phyloP scores from a whole-genome alignment of 2,888 invertebrate genomes.

The Ypsolopha sequella region DNA sequence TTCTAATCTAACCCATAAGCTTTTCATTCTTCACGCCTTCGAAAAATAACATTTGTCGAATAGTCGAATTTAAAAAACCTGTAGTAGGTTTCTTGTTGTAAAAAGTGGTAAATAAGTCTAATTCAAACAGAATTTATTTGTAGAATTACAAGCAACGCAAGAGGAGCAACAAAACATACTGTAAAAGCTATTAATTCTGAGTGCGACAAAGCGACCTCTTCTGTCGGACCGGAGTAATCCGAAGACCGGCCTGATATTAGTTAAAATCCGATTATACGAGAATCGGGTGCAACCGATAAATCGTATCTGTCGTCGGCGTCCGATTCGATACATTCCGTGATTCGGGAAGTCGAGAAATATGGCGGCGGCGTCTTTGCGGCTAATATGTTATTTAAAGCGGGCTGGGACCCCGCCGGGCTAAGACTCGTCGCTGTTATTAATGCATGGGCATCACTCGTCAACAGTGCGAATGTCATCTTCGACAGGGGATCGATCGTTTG shows the following conservation, averaged over 20 bases:
- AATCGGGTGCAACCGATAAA: slow-evolving; percentile 59
- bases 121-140: slow-evolving; percentile 1
- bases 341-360: slow-evolving; percentile 47
- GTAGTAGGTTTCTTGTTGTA: not conserved
- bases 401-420: slow-evolving; percentile 46
- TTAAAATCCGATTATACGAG: slow-evolving; percentile 51
- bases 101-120: not conserved
- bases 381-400: slow-evolving; percentile 59
- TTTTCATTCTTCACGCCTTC: too few species aligned
- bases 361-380: slow-evolving; percentile 55
- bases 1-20: too few species aligned
- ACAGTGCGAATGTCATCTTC: slow-evolving; percentile 45
- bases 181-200: slow-evolving; percentile 1
- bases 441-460: slow-evolving; percentile 41
- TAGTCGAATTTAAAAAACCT: not conserved
- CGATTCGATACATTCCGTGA: slow-evolving; percentile 55
- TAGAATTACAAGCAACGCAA: slow-evolving; percentile 2
- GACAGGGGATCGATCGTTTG: slow-evolving; percentile 17
- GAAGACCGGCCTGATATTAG: slow-evolving; percentile 16
- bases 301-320: slow-evolving; percentile 52
- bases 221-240: not conserved
- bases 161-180: slow-evolving; percentile 1
- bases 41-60: too few species aligned
- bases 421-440: slow-evolving; percentile 36
- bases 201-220: not conserved